Evolutionary conservation across 2,888 invertebrate genomes (phyloP), one percentile per base, ranked within the genome.

Genomic region (Apamea epomidion): DNA sequence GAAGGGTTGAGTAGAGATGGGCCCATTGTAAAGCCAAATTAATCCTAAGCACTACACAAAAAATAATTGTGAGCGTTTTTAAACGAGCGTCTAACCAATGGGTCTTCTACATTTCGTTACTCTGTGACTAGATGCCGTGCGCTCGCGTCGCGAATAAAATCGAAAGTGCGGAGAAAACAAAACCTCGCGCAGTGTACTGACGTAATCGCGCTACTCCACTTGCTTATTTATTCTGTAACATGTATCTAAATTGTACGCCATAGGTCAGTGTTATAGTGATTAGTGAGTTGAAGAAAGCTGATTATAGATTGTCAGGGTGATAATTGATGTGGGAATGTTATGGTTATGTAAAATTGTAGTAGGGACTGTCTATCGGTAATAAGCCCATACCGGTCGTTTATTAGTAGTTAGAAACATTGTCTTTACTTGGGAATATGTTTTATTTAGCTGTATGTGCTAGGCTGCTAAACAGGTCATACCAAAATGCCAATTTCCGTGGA

Each of bases 141-240:
- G 89, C 91, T 75, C 81, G 87, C 90, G 85, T 82, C 85, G 87
- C 91, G 89, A 92, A 93, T 92, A 93, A 94, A 95, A 96, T 94
- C 93, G 96, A 96, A 96, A 96, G 95, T 94, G 92, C 90, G 91
- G 95, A 91, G 95, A 95, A 95, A 96, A 95, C 93, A 93, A 93
- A 92, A 92, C 86, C 45, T 79, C 84, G 62, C 81, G 16, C 69
- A 81, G n/a, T 58, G 54, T 69, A 89, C 75, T 94, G 94, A 94
- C 92, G 94, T 88, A 94, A 94, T 83, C 83, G 88, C 86, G 92
- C 91, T 91, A 91, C 91, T 93, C 88, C 84, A 91, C 89, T 92
- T 91, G 86, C 85, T 85, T 82, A 89, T 91, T 85, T 82, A 89
- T 91, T 90, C 90, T 88, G 83, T 87, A 87, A 89, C 84, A 73